phyloP scores from a whole-genome alignment of 1,140 invertebrate genomes.

The Oscheius sp. region DNA sequence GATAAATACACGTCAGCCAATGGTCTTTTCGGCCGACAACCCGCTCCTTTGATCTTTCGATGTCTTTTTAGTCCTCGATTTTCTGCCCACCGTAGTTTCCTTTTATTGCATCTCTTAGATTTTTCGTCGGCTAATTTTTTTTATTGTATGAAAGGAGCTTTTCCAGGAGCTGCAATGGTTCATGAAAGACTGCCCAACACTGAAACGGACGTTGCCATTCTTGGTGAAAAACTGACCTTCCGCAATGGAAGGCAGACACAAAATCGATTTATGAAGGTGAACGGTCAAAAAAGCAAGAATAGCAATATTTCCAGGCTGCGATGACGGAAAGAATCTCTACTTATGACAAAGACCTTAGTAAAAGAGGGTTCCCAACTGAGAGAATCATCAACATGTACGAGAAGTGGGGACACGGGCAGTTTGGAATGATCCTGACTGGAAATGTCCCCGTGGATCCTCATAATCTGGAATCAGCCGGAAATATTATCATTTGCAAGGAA shows the following conservation, averaged over 20 bases:
- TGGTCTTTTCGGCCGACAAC: too few relatives aligned
- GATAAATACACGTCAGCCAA: too few relatives aligned
- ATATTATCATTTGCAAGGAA: slow-evolving; percentile 41
- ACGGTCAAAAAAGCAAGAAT: neutral
- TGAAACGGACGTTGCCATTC: slow-evolving; percentile 5
- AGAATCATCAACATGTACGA: slow-evolving; percentile 43
- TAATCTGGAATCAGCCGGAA: slow-evolving; percentile 40
- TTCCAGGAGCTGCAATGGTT: too few relatives aligned
- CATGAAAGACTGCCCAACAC: too few relatives aligned
- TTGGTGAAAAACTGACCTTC: slow-evolving; percentile 8
- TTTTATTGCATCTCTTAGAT: too few relatives aligned
- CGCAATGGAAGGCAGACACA: slow-evolving; percentile 14
- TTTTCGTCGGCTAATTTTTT: too few relatives aligned
- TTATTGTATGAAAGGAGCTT: too few relatives aligned
- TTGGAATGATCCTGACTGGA: slow-evolving; percentile 43
- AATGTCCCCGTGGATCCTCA: slow-evolving; percentile 39
- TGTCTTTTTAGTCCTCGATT: too few relatives aligned
- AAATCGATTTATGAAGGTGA: slow-evolving; percentile 39
- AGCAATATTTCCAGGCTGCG: slow-evolving; percentile 35
- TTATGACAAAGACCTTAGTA: slow-evolving; percentile 18
- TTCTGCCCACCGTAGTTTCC: too few relatives aligned
- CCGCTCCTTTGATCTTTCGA: too few relatives aligned
- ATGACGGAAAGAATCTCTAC: slow-evolving; percentile 36
- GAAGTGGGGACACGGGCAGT: slow-evolving; percentile 43
- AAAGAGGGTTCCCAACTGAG: slow-evolving; percentile 38